Percentiles rank a stretch among this genome's conserved stretches.
These are phyloP conservation scores for Gallinago nigripennis DNA, from an alignment of 2,797 vertebrate genomes.

Conservation along the genomic window DNA sequence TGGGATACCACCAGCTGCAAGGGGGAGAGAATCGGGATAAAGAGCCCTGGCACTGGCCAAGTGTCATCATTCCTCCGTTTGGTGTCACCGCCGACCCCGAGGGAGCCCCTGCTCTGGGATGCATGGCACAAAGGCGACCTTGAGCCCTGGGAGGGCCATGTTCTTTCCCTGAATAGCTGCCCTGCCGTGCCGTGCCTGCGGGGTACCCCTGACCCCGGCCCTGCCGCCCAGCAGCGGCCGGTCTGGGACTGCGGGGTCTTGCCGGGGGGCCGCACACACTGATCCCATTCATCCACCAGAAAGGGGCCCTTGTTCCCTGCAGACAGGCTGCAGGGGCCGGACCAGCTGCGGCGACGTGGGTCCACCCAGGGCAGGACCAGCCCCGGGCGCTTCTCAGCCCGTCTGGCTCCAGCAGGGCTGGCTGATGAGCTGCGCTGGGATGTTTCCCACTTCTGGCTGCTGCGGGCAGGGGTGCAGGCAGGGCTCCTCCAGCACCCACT, in stretches of 20 bases:
- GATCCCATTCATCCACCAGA: slow-evolving; percentile 52
- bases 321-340: slow-evolving; percentile 3
- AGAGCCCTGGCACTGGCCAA: neutral
- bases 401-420: neutral
- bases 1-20: neutral
- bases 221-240: neutral
- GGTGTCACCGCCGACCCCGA: neutral
- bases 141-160: neutral
- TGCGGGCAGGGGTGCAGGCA: neutral
- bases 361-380: neutral
- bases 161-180: slow-evolving; percentile 52
- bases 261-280: neutral
- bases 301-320: slow-evolving; percentile 64
- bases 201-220: neutral
- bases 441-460: neutral
- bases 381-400: neutral
- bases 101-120: neutral
- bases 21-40: rapidly evolving
- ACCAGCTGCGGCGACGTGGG: neutral
- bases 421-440: rapidly evolving
- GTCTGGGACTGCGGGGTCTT: neutral
- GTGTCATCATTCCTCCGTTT: neutral
- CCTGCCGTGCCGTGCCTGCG: neutral
- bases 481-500: neutral
- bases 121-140: slow-evolving; percentile 24